Evolutionary conservation across 2,113 vertebrate species (phyloP).

Genomic region (Chaetorhynchus papuensis): DNA sequence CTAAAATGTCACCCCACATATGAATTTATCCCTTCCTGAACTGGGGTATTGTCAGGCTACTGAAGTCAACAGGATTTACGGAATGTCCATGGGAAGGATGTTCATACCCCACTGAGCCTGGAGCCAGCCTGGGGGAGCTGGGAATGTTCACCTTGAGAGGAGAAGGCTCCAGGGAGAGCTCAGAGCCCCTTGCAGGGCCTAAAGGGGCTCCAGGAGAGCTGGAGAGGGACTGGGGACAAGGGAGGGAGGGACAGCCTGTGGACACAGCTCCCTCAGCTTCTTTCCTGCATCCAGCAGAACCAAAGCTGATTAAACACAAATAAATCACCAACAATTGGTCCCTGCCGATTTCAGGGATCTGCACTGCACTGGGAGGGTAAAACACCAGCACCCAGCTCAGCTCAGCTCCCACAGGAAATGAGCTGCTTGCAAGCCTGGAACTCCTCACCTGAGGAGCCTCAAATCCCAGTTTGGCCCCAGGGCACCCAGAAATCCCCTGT

Average conservation of each 20-base stretch:
- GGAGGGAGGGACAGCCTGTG: background rate
- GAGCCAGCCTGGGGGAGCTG: background rate
- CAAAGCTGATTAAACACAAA: background rate
- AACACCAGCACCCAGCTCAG: background rate
- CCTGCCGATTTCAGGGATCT: background rate
- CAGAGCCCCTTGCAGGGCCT: background rate
- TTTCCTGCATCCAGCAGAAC: background rate
- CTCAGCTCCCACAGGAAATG: background rate
- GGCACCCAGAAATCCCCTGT: fast-evolving
- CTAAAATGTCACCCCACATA: background rate
- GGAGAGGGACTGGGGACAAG: background rate
- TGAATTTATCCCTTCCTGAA: background rate
- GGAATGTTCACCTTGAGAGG: background rate
- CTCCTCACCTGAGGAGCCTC: background rate
- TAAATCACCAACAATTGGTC: fast-evolving
- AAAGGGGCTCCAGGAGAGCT: background rate
- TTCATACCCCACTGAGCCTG: background rate
- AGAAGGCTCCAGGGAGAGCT: background rate
- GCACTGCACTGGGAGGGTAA: background rate
- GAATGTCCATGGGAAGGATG: fast-evolving
- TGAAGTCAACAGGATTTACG: background rate
- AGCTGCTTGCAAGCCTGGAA: background rate
- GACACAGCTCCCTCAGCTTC: background rate
- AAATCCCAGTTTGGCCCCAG: fast-evolving
- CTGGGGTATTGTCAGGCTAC: background rate